Evolutionary conservation across 2,797 vertebrate genomes (phyloP).

Genomic region (Pantherophis alleghaniensis): DNA sequence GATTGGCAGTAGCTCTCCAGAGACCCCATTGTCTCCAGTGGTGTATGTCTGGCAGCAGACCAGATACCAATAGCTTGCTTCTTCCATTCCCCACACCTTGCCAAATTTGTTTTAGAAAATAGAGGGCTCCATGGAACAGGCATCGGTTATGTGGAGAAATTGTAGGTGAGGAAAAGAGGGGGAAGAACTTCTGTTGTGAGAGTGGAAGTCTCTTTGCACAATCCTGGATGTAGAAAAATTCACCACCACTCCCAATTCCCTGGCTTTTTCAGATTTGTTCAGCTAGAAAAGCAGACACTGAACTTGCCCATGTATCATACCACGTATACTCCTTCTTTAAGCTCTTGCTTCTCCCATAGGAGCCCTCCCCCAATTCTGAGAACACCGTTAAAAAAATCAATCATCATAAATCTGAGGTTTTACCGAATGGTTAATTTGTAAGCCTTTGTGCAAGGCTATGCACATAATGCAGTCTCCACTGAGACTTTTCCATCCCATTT

Average conservation of each 20-base stretch:
- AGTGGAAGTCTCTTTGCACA: not conserved
- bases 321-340: not conserved
- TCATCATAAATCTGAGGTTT: slow-evolving; percentile 45
- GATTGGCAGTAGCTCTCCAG: not conserved
- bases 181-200: not conserved
- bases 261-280: not conserved
- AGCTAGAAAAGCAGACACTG: not conserved
- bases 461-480: slow-evolving; percentile 33
- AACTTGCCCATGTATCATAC: not conserved
- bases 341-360: not conserved
- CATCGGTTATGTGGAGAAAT: not conserved
- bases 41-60: not conserved
- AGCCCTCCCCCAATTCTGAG: not conserved
- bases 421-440: slow-evolving; percentile 22
- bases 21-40: not conserved
- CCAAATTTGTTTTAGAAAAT: not conserved
- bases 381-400: slow-evolving; percentile 35
- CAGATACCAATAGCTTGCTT: not conserved
- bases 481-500: slow-evolving; percentile 49
- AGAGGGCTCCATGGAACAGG: not conserved
- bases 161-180: not conserved
- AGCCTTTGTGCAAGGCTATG: slow-evolving; percentile 26
- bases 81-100: not conserved
- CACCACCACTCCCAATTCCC: not conserved
- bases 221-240: not conserved